These are phyloP conservation scores for Nymphalis c-album DNA, from an alignment of 2,888 invertebrate species.

Conservation along the genomic window DNA sequence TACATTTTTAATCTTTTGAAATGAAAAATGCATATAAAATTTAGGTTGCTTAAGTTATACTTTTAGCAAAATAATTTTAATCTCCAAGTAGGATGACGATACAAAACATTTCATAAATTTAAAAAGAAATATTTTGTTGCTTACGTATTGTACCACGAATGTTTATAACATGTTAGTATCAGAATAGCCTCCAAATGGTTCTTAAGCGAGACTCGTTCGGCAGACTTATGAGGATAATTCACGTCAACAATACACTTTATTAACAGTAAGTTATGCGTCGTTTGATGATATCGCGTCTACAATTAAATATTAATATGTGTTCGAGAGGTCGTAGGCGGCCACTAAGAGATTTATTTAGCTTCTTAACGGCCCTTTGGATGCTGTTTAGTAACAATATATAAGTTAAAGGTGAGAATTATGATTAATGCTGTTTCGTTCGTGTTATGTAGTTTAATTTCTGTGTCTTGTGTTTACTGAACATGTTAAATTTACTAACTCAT, in stretches of 20 bases:
- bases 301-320: slow-evolving; percentile 79
- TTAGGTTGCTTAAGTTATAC: too few relatives aligned
- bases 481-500: slow-evolving; percentile 14
- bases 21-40: neutral
- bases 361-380: slow-evolving; percentile 47
- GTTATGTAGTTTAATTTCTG: slow-evolving; percentile 26
- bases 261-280: slow-evolving; percentile 75
- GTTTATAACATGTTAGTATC: slow-evolving; percentile 13
- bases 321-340: slow-evolving; percentile 65
- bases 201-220: slow-evolving; percentile 53
- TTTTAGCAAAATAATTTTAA: too few relatives aligned
- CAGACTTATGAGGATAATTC: slow-evolving; percentile 75
- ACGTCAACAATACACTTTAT: slow-evolving; percentile 80
- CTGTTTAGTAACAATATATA: slow-evolving; percentile 56
- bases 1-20: too few relatives aligned
- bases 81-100: too few relatives aligned
- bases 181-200: slow-evolving; percentile 53
- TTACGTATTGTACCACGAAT: neutral
- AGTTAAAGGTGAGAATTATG: slow-evolving; percentile 55
- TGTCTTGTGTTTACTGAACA: slow-evolving; percentile 15
- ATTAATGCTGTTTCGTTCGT: slow-evolving; percentile 40
- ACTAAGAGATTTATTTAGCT: slow-evolving; percentile 59
- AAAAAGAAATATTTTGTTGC: neutral
- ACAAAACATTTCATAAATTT: too few relatives aligned
- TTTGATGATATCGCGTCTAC: slow-evolving; percentile 77